Evolutionary conservation across 2,113 vertebrate genomes (phyloP), one percentile per base, ranked within the genome.

Genomic region (Orycteropus afer): DNA sequence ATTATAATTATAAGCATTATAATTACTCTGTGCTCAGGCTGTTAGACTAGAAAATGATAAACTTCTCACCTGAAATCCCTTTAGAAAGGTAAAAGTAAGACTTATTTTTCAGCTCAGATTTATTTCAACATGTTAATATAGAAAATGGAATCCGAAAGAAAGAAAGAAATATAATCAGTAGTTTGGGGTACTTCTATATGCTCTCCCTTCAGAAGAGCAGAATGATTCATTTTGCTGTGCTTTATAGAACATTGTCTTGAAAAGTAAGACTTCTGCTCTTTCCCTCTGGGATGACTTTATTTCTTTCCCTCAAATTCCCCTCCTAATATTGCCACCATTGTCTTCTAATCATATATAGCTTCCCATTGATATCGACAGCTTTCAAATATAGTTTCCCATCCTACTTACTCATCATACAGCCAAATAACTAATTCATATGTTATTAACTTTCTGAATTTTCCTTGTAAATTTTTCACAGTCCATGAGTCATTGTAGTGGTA

Each of bases 241-340:
- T 93, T 74, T 94, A 59, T 93, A 81, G 73, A 47, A 88, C 45
- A 25, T 84, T 63, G 29, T 86, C 51, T 17, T 95, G 40, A 82
- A 89, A 94, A 89, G 59, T 95, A 81, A 93, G 69, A 45, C 45
- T 83, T 91, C 79, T 79, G 53, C 40, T 29, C 29, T 61, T 90
- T 92, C 59, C 87, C 23, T 85, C 63, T 47, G 29, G 92, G 67
- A 53, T 73, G 27, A 20, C 76, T 94, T 59, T 79, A 23, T 47
- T 86, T 90, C 49, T 96, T 83, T 76, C 40, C 61, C 34, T 96
- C 73, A 76, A 89, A 57, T 94, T 93, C 25, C 42, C 84, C 59
- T 86, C 65, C 71, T 93, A 18, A 71, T 13, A 51, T 84, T 27
- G 95, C 42, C 55, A n/a, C 14, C 29, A 3, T 87, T n/a, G 17